Percentiles rank a stretch among this genome's conserved stretches.
Evolutionary conservation across 2,888 invertebrate genomes (phyloP).

Genomic region (Tenthredo distinguenda): DNA sequence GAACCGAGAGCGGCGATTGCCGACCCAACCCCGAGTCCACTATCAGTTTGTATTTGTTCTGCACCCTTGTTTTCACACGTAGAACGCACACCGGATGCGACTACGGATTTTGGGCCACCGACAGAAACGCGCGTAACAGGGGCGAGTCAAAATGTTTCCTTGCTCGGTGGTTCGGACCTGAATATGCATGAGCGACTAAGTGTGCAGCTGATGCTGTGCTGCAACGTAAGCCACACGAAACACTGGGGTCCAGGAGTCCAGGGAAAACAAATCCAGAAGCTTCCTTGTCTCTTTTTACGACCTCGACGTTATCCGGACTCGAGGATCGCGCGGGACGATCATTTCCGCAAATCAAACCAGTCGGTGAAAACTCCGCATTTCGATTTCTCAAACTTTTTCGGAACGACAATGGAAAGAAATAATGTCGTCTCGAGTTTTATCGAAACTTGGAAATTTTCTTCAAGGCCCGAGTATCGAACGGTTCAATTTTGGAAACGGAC

Average conservation of each 20-base stretch:
- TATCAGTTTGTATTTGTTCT: conserved; percentile 37
- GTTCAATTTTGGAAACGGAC: not conserved
- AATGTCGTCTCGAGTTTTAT: not conserved
- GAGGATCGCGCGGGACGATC: not conserved
- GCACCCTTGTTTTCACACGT: conserved; percentile 25
- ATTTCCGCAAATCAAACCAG: not conserved
- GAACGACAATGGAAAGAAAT: too few species aligned
- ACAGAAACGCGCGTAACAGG: not conserved
- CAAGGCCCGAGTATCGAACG: not conserved
- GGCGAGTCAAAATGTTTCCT: not conserved
- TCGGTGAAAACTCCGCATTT: not conserved
- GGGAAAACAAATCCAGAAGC: not conserved
- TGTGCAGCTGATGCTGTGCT: conserved; percentile 18
- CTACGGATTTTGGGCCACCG: not conserved
- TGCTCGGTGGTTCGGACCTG: not conserved
- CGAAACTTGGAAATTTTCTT: not conserved
- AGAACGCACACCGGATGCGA: conserved; percentile 4
- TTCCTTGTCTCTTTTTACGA: not conserved
- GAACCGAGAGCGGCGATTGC: not conserved
- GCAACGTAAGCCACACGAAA: conserved; percentile 31
- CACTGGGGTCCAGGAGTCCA: not conserved
- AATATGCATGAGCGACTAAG: conserved; percentile 22
- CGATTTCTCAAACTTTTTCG: too few species aligned
- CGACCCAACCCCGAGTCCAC: not conserved
- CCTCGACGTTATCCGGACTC: not conserved